phyloP scores from a whole-genome alignment of 2,888 invertebrate genomes.

The Oligia fasciuncula region DNA sequence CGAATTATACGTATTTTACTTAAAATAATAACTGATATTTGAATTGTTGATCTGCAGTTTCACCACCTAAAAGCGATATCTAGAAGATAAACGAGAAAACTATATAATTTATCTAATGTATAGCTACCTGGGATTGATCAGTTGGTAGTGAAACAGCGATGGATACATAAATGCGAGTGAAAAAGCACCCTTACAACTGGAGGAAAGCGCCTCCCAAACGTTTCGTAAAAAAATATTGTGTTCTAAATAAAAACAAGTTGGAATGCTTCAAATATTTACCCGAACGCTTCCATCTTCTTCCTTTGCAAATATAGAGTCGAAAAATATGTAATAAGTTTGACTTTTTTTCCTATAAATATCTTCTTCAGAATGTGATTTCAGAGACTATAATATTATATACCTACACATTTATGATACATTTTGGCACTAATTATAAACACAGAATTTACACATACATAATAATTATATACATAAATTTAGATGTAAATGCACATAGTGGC shows the following conservation, averaged over 20 bases:
- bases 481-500: conserved; percentile 68
- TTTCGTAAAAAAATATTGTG: conserved; percentile 50
- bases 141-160: conserved; percentile 40
- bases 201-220: conserved; percentile 32
- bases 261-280: conserved; percentile 68
- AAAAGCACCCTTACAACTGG: conserved; percentile 60
- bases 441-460: conserved; percentile 55
- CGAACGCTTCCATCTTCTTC: conserved; percentile 46
- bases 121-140: conserved; percentile 37
- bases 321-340: conserved; percentile 67
- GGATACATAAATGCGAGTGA: conserved; percentile 60
- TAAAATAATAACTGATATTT: conserved; percentile 35
- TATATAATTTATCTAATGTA: conserved; percentile 50
- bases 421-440: conserved; percentile 75
- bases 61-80: conserved; percentile 67
- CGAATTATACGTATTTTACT: conserved; percentile 40
- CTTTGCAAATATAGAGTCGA: conserved; percentile 67
- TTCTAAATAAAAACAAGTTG: conserved; percentile 64
- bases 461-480: conserved; percentile 63
- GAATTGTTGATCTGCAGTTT: conserved; percentile 42
- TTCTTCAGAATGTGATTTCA: conserved; percentile 40
- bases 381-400: conserved; percentile 47
- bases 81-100: conserved; percentile 58
- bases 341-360: conserved; percentile 52
- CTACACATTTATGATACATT: conserved; percentile 64